Base-by-base conservation (phyloP, 2,113 vertebrate genomes). In the Sinocyclocheilus anophthalmus region DNA sequence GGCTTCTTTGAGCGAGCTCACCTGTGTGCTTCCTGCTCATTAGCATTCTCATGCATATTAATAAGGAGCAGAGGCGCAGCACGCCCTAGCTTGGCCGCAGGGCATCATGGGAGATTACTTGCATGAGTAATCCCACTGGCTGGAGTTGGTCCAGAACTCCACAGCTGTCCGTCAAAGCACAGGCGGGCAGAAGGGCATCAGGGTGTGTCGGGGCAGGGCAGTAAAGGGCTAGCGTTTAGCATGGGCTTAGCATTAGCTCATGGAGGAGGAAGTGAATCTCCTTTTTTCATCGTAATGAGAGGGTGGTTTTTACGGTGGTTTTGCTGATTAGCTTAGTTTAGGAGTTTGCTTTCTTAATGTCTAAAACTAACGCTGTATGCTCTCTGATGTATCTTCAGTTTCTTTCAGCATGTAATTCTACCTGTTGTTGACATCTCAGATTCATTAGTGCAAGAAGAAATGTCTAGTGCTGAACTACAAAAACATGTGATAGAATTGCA, bases 31-130 rank as follows among this genome's bases (percentile, higher is more conserved):
- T 90, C 48, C 81, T 81, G 76, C 86, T 84, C 76, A 93, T 95
- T 93, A 94, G 91, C 93, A 94, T 93, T 75, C 84, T 91, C 92
- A 94, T 96, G 93, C 93, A 95, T 96, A 95, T 95, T 95, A 92
- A 96, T 94, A 88, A 84, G 76, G 57, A 85, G 88, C 89, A 89
- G 87, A 86, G 86, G 89, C 91, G 42, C 91, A 92, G 91, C 91
- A 92, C 90, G 89, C 59, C 88, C 88, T 86, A 83, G 84, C 87
- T 87, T 91, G 89, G 90, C 91, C 90, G 94, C 94, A 91, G 95
- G 95, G 94, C 93, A 95, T 95, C 94, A 94, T 96, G 95, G 95
- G 94, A 95, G 95, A 96, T 96, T 94, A 95, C 93, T 95, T 90
- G 93, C 93, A 95, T 94, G 92, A 92, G 94, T 95, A 95, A 96